Evolutionary conservation across 1,140 invertebrate species (phyloP).

Genomic region (Formica exsecta): DNA sequence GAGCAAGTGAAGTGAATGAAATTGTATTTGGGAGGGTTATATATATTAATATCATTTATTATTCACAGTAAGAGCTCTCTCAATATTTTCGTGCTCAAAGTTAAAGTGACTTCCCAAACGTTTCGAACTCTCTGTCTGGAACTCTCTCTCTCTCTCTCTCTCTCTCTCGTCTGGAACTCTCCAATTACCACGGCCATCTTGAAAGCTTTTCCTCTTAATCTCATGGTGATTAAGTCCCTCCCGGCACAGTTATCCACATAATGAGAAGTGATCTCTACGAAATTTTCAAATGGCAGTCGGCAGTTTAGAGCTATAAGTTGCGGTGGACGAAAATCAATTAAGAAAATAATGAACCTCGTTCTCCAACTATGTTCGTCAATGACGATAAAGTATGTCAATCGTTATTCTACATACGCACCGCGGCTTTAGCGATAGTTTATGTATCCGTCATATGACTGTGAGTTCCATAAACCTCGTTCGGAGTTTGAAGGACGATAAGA

Average conservation of each 20-base stretch:
- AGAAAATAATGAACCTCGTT: conserved; percentile 27
- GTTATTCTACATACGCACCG: background rate
- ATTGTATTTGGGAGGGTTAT: background rate
- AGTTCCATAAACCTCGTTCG: conserved; percentile 24
- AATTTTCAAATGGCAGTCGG: conserved; percentile 13
- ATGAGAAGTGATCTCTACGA: conserved; percentile 42
- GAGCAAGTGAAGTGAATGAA: background rate
- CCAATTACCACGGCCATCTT: conserved; percentile 21
- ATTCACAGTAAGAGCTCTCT: conserved; percentile 7
- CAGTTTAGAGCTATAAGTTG: no score
- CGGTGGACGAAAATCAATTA: conserved; percentile 12
- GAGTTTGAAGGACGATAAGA: conserved; percentile 46
- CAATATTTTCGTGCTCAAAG: conserved; percentile 39
- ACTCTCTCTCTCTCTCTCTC: background rate
- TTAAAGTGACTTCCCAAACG: background rate
- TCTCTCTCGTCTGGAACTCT: background rate
- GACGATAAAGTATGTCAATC: background rate
- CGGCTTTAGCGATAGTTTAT: background rate
- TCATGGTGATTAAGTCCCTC: conserved; percentile 33
- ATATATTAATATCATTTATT: conserved; percentile 6
- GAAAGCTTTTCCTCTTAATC: conserved; percentile 50
- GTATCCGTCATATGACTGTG: background rate
- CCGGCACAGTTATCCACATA: background rate
- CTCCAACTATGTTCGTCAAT: no score
- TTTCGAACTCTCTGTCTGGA: background rate